Evolutionary conservation across 35 echinoderm and acorn worm genomes (phyloP), one percentile per base, ranked within the genome.

Genomic region (Apostichopus parvimensis): DNA sequence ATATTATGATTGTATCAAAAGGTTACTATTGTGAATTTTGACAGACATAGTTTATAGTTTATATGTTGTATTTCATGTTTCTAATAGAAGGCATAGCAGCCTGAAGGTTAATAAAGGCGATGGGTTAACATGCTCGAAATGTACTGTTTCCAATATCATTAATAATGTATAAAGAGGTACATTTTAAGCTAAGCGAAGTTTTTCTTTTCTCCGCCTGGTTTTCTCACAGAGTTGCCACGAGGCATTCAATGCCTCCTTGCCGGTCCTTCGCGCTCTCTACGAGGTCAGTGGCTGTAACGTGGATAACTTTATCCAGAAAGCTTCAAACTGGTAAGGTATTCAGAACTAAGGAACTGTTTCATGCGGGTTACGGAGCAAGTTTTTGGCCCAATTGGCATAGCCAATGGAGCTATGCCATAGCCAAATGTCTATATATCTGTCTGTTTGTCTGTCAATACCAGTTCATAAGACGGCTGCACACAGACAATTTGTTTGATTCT

Each of bases 191-290:
- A 45, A 45, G 58, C 9, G 13, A 88, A 1, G 61, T 14, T 87
- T 28, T 72, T 26, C 45, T 73, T 58, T 91, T 77, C 60, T 88
- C 20, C 78, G 53, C 80, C 79, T 45, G 34, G 34, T 45, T 45
- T 45, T 45, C 34, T 45, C 77, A 25, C 82, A 99, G 97, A 77
- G 86, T 72, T 94, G 95, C 26, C 90, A 99, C 84, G 97, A 99
- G 77, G 97, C 97, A 18, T 90, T 99, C 7, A 86, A 93, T 55
- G 93, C 97, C 5, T 95, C 97, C 0, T 57, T 99, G 20, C 93
- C 95, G 24, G 79, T 96, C 8, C 80, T 99, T 25, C 94, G 97
- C 56, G 97, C 97, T 5, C 91, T 99, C 57, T 99, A 92, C 86
- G 97, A 99, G 78, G 86, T 94, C 57, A 93, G 91, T 92, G 95